A percentile compares a stretch with the other conserved stretches of the same genome.
Conservation (phyloP, 1,140 invertebrate genomes). For the Tribolium madens region DNA sequence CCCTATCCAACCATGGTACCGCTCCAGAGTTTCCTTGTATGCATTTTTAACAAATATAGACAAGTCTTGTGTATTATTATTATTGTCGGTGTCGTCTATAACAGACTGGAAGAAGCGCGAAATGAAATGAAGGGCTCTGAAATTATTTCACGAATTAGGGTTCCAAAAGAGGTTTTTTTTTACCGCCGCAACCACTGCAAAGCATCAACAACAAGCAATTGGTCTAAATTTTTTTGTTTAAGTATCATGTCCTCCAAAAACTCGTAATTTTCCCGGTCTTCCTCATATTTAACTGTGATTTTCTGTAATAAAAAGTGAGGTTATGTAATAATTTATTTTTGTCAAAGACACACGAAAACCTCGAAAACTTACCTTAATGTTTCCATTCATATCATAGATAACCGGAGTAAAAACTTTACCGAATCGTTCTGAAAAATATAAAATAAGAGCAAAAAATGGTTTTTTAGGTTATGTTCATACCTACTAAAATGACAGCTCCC, state of each 20-base stretch:
- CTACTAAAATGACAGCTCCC: constrained; percentile 72
- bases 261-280: constrained; percentile 68
- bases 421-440: constrained; percentile 73
- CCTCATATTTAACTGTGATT: constrained; percentile 71
- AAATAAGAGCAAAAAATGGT: constrained; percentile 11
- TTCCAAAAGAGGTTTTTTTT: background rate
- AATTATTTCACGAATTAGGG: constrained; percentile 52
- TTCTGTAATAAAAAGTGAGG: constrained; percentile 68
- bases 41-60: constrained; percentile 70
- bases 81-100: constrained; percentile 67
- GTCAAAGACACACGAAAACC: background rate
- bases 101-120: constrained; percentile 71
- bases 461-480: constrained; percentile 65
- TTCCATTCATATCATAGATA: constrained; percentile 79
- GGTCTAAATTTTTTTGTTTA: constrained; percentile 68
- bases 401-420: constrained; percentile 79
- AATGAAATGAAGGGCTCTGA: constrained; percentile 74
- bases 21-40: constrained; percentile 74
- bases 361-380: constrained; percentile 75
- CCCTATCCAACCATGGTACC: constrained; percentile 76
- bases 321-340: constrained; percentile 11
- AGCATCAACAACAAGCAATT: constrained; percentile 70
- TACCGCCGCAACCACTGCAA: constrained; percentile 79
- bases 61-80: constrained; percentile 68
- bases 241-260: constrained; percentile 77